Base-by-base conservation (phyloP, 2,113 vertebrate species). In the Tragelaphus imberbis region DNA sequence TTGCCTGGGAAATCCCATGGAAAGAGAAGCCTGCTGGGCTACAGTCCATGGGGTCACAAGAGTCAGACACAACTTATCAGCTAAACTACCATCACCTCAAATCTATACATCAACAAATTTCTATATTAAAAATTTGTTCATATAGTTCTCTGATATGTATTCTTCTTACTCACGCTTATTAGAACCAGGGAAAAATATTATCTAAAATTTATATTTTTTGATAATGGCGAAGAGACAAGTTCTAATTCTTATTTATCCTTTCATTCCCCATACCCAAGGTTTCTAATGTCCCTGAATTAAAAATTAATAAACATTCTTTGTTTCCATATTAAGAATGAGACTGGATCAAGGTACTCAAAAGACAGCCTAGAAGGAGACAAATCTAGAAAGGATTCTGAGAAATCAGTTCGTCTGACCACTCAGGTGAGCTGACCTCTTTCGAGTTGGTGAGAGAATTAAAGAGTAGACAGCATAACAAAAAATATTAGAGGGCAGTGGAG, bases 251-350 rank as follows among this genome's bases (percentile, higher is more conserved):
- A 65, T 49, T 58, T 87, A 94, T 63, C n/a, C 15, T 87, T 93
- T 88, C 47, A 61, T 44, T 79, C 10, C 12, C 47, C n/a, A 95
- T 91, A 84, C 27, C 33, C 30, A 79, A 61, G 44, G n/a, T 84
- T 91, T 84, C 53, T 7, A 90, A 93, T 79, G 44, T 2, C n/a
- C 21, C 53, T 84, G 33, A 91, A 17, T 36, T 87, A 71, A 91
- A 97, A 87, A 91, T 94, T 89, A 97, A 98, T 59, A 90, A 97
- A 87, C 9, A 81, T 90, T 87, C 58, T 97, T 94, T 97, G 92
- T 98, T 97, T 96, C 92, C 65, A 90, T 88, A 85, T 98, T 94
- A 97, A 98, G 98, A 97, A 95, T 97, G 97, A 98, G 36, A 68
- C 89, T 28, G 90, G 93, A 68, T 71, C 95, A 4, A 97, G 82